Base-by-base conservation (phyloP, 2,797 vertebrate genomes). In the Sarcophilus harrisii region DNA sequence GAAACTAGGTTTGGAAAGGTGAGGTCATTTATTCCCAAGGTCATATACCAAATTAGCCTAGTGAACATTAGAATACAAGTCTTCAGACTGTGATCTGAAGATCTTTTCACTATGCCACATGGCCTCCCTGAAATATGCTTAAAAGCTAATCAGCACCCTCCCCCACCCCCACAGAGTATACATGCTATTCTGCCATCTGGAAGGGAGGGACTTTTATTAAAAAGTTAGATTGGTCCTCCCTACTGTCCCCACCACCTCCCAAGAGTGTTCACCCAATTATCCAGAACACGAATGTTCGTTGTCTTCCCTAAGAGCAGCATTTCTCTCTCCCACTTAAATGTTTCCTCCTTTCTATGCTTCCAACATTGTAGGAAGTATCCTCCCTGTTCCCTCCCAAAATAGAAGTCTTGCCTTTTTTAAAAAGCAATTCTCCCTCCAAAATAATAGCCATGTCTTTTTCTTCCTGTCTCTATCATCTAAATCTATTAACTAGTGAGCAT, bases 361-460 rank as follows among this genome's bases (percentile, higher is more conserved):
- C 93, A 38, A 92, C 55, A 13, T 12, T 58, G 55, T 32, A 62
- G 66, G 94, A 73, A 92, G 91, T 66, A 57, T 90, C 92, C 92
- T 89, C 59, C 45, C 54, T 59, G 27, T 89, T 93, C 66, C 81
- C 73, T 87, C 28, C 3, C 55, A 45, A 94, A 81, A 90, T 0
- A 91, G 57, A 2, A 54, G 57, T 27, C 30, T 90, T 91, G 57
- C 5, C 29, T 16, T 93, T 91, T 32, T 62, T 62, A 52, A 59
- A 32, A 90, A 91, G 94, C 58, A 93, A 52, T 91, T 81, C 96
- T 95, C 30, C 90, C 87, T 55, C 57, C 93, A 62, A 92, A 94
- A 91, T 60, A 21, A 60, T 94, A 87, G 14, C 24, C 38, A 87
- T 87, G 73, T 27, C 38, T 38, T 87, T 87, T 45, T 87, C 24